Percentiles rank a stretch among this genome's conserved stretches.
Evolutionary conservation across 2,113 vertebrate genomes (phyloP).

Genomic region (Leptodactylus fuscus): DNA sequence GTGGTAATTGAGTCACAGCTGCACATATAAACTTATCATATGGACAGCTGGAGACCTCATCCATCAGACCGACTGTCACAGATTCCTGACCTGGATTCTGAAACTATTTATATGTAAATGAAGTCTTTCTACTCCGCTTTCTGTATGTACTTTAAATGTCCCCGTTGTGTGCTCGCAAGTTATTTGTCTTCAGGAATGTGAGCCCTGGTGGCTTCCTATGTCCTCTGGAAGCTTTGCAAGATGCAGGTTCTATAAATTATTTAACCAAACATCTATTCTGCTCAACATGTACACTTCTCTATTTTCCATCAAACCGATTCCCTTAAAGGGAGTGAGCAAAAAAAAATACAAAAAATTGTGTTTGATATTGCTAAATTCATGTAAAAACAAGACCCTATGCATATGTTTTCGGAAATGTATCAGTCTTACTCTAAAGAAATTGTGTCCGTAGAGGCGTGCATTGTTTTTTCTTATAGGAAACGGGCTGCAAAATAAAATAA

Average conservation of each 20-base stretch:
- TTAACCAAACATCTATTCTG: conserved; percentile 26
- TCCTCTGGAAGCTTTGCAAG: conserved; percentile 31
- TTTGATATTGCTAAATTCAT: not conserved
- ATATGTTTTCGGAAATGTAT: not conserved
- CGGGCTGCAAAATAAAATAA: too few species aligned
- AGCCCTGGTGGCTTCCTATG: conserved; percentile 33
- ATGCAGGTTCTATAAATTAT: conserved; percentile 40
- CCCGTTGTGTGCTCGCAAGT: conserved; percentile 30
- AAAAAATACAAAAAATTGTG: not conserved
- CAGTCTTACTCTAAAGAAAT: not conserved
- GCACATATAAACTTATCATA: conserved; percentile 43
- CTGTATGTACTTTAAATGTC: conserved; percentile 34
- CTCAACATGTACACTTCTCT: conserved; percentile 21
- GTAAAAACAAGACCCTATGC: not conserved
- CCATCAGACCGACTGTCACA: conserved; percentile 41
- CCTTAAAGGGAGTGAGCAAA: not conserved
- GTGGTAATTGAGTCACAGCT: conserved; percentile 33
- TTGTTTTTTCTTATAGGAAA: too few species aligned
- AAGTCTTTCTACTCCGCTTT: conserved; percentile 31
- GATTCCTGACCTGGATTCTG: conserved; percentile 52
- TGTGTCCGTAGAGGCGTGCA: too few species aligned
- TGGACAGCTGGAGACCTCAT: conserved; percentile 54
- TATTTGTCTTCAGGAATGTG: conserved; percentile 45
- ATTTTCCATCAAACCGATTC: not conserved
- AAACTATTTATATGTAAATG: conserved; percentile 59